Evolutionary conservation across 2,888 invertebrate genomes (phyloP).

Genomic region (Bugulina stolonifera): DNA sequence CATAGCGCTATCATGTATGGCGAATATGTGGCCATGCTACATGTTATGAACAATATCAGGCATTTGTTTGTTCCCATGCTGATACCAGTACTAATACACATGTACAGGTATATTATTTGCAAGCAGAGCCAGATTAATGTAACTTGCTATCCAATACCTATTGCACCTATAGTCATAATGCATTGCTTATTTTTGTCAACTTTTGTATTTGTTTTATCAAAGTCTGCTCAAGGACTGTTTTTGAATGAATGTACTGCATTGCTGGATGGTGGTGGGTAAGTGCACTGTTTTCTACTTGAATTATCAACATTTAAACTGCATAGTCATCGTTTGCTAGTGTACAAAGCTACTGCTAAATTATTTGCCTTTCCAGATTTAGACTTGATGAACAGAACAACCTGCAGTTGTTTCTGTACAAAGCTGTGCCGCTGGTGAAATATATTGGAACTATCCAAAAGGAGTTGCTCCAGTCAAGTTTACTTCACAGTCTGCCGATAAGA

Average conservation of each 20-base stretch:
- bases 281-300: too few relatives aligned
- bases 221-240: neutral
- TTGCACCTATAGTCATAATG: neutral
- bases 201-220: neutral
- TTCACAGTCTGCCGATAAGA: neutral
- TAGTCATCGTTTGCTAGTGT: too few relatives aligned
- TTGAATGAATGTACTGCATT: constrained; percentile 21
- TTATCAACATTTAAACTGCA: too few relatives aligned
- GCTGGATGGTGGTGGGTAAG: constrained; percentile 2
- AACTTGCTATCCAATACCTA: too few relatives aligned
- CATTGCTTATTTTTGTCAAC: neutral
- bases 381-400: too few relatives aligned
- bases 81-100: too few relatives aligned
- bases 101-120: too few relatives aligned
- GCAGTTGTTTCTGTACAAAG: neutral
- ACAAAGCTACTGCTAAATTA: too few relatives aligned
- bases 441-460: constrained; percentile 23
- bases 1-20: too few relatives aligned
- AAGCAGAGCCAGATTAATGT: too few relatives aligned
- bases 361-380: too few relatives aligned
- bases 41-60: neutral
- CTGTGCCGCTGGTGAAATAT: neutral
- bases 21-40: too few relatives aligned
- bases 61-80: neutral
- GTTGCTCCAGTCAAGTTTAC: neutral